Conservation (phyloP, 2,113 vertebrate genomes). For the Gambusia affinis region DNA sequence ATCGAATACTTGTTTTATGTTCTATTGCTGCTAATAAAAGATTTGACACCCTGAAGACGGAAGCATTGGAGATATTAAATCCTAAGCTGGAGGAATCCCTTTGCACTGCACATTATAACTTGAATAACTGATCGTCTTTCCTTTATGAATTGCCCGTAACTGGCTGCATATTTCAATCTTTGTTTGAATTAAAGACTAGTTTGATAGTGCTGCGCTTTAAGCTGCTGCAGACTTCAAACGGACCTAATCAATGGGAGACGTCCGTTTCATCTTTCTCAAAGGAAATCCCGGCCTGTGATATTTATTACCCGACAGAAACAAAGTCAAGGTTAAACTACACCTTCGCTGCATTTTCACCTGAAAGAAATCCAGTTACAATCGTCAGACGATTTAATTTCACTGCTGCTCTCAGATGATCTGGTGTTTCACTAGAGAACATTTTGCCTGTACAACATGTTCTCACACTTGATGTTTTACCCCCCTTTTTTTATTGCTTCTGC, state of each 20-base stretch:
- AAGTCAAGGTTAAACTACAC: not conserved
- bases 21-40: not conserved
- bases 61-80: not conserved
- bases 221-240: slow-evolving; percentile 30
- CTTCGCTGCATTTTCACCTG: not conserved
- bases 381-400: not conserved
- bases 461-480: no score
- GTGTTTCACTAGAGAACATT: no score
- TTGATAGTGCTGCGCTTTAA: not conserved
- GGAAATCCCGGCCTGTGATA: slow-evolving; percentile 8
- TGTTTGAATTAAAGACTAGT: not conserved
- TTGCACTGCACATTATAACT: not conserved
- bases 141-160: not conserved
- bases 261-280: slow-evolving; percentile 20
- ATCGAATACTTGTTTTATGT: not conserved
- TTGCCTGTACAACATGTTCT: no score
- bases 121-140: not conserved
- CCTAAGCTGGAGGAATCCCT: not conserved
- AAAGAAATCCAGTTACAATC: not conserved
- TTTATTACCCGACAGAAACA: not conserved
- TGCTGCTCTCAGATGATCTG: not conserved
- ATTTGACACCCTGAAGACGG: not conserved
- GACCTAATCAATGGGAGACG: slow-evolving; percentile 7
- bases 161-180: no score
- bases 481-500: no score